Evolutionary conservation across 2,797 vertebrate species (phyloP).

Genomic region (Apogon hyalosoma): DNA sequence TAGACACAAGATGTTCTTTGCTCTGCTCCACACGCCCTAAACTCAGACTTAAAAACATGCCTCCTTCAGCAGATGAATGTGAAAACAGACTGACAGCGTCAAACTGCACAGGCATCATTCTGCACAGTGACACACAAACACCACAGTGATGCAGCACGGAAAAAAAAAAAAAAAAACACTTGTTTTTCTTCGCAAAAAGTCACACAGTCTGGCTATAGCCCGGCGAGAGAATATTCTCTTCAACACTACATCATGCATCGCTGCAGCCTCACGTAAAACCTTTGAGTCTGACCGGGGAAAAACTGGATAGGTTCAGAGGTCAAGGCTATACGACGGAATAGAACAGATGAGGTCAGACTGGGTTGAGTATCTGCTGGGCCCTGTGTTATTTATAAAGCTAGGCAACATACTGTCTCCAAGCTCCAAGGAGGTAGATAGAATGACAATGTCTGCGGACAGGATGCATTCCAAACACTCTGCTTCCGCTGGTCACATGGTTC

Average conservation of each 20-base stretch:
- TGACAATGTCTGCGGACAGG: conserved; percentile 1
- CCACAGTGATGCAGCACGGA: no score
- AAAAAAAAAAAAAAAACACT: no score
- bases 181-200: no score
- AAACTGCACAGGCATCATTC: no score
- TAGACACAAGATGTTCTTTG: neutral
- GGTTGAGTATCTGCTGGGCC: neutral
- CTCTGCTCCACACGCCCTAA: no score
- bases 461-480: conserved; percentile 10
- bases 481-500: conserved; percentile 4
- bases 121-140: no score
- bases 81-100: no score
- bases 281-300: neutral
- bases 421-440: conserved; percentile 6
- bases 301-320: conserved; percentile 2
- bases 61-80: no score
- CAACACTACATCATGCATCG: neutral
- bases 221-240: neutral
- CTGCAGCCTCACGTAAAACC: neutral
- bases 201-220: no score
- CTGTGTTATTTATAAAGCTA: neutral
- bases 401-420: neutral
- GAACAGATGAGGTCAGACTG: neutral
- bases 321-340: neutral
- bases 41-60: no score